These are phyloP conservation scores for Novumbra hubbsi DNA, from an alignment of 2,797 vertebrate species.

Conservation along the genomic window DNA sequence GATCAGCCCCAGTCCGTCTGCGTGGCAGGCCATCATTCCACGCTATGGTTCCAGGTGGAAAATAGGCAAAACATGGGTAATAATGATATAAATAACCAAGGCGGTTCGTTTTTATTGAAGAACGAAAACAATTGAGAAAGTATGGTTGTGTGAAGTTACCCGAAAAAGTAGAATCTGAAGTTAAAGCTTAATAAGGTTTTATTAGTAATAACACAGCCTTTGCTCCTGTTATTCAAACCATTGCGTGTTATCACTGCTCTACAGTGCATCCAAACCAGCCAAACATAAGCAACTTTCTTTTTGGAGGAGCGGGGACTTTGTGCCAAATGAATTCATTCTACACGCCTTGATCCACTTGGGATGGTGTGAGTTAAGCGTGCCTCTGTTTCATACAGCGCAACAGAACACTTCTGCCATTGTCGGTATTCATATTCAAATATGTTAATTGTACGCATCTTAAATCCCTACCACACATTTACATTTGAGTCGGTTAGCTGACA, in stretches of 20 bases:
- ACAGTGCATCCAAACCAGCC: background rate
- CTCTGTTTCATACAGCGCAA: no score
- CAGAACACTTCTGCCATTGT: no score
- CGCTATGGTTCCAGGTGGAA: background rate
- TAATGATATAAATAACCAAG: background rate
- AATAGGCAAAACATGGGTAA: background rate
- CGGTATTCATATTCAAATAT: no score
- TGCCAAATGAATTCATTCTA: no score
- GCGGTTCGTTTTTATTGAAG: background rate
- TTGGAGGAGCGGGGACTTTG: no score
- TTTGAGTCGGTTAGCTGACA: no score
- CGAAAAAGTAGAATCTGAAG: background rate
- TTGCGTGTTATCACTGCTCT: background rate
- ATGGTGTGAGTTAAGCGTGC: no score
- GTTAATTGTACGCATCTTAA: no score
- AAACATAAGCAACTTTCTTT: no score
- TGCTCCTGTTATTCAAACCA: background rate
- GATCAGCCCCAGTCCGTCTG: constrained; percentile 7
- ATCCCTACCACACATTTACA: no score
- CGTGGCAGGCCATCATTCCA: constrained; percentile 6
- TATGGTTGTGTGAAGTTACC: background rate
- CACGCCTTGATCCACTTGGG: no score
- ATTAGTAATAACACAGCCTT: background rate
- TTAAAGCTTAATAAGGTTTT: background rate
- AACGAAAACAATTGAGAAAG: background rate